Evolutionary conservation across 2,888 invertebrate genomes (phyloP), one percentile per base, ranked within the genome.

Genomic region (Merodon equestris): DNA sequence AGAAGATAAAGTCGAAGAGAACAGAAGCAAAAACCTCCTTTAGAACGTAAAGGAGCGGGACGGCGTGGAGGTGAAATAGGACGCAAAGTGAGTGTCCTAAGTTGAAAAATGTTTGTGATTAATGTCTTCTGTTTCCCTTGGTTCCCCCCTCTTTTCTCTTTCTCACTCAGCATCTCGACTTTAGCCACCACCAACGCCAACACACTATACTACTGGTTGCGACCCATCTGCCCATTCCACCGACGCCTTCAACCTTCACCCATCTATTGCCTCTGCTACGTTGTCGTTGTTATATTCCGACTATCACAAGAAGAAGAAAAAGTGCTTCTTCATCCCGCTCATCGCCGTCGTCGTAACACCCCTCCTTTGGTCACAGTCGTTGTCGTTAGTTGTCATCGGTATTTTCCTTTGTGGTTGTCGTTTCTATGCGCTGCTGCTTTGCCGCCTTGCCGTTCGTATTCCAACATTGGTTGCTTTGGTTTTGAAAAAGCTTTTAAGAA

Each of bases 91-190:
- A 51, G 42, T 40, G 47, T 54, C 66, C 73, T 54, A 53, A 60
- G 66, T 56, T 67, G 66, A 66, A 73, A 73, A 64, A 73, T 73
- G 64, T 73, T 42, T 73, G 73, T 73, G 73, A 73, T 73, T 73
- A 73, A 73, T 73, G 66, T 58, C 73, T 66, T 73, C 42, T 66
- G 18, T 7, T 57, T 53, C 42, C 58, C 38, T 48, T 34, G 27
- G 60, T 40, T 40, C 56, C 10, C 19, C 51, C 44, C 18, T 36
- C 36, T 56, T 15, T 38, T 38, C n/a, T 18, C 53, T 18, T 5
- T 50, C 14, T 34, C 45, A 27, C 27, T 27, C 27, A 27, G 2
- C 27, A 27, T 27, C 27, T 27, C 27, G 27, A 27, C 27, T 27
- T 27, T 27, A 27, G 27, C 7, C 27, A 17, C 13, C 17, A 19